These are phyloP conservation scores for Ernsta delagoae DNA, from an alignment of 2,888 invertebrate genomes.

Conservation along the genomic window DNA sequence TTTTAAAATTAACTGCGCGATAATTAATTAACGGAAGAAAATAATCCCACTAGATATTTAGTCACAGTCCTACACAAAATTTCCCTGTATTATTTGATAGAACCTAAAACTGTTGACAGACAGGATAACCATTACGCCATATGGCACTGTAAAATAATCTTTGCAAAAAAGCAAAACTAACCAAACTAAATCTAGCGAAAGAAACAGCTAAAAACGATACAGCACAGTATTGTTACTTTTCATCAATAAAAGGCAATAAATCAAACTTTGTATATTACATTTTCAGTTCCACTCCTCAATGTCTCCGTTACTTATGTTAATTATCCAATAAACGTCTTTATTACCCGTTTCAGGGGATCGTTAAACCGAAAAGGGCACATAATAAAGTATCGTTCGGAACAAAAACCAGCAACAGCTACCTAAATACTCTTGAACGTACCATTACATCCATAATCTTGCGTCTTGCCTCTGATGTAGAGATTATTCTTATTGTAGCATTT, in stretches of 20 bases:
- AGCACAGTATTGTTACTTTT: not conserved
- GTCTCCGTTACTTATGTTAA: conserved; percentile 30
- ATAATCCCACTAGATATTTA: not conserved
- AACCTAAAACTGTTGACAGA: no score
- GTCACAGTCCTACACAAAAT: no score
- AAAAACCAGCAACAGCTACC: conserved; percentile 30
- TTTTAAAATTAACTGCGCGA: not conserved
- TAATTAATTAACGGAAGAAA: not conserved
- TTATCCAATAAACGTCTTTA: conserved; percentile 35
- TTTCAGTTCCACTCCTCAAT: conserved; percentile 21
- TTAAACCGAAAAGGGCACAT: conserved; percentile 32
- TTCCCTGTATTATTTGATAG: no score
- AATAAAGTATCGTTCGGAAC: conserved; percentile 30
- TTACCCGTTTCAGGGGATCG: conserved; percentile 31
- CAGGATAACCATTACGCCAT: no score
- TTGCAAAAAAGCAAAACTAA: no score
- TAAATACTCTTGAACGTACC: conserved; percentile 20
- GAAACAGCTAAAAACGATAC: not conserved
- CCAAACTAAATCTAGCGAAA: no score
- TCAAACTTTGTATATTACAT: not conserved
- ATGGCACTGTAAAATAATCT: no score
- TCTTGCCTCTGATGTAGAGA: conserved; percentile 12
- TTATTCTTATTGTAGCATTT: conserved; percentile 6
- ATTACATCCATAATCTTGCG: conserved; percentile 20
- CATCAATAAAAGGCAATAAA: not conserved